Conservation (phyloP, 2,888 invertebrate species). For the Plagodis dolabraria region DNA sequence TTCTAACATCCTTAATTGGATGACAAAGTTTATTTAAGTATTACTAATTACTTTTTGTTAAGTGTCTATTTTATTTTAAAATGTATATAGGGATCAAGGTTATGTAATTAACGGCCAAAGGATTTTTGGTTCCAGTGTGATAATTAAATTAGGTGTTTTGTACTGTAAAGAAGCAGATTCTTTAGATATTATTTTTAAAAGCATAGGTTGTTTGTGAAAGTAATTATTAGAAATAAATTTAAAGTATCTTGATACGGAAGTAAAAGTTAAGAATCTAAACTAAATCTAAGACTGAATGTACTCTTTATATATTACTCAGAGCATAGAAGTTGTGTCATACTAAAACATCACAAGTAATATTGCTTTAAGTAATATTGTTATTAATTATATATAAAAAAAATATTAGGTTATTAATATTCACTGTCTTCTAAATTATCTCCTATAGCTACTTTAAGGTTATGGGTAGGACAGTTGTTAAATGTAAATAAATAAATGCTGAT, state of each 20-base stretch:
- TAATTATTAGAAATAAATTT: not conserved
- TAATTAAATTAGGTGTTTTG: conserved; percentile 17
- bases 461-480: conserved; percentile 33
- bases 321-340: no score
- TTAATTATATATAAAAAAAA: no score
- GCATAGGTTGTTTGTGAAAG: not conserved
- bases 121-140: conserved; percentile 42
- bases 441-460: conserved; percentile 34
- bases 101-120: conserved; percentile 31
- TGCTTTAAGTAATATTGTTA: no score
- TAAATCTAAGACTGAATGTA: conserved; percentile 23
- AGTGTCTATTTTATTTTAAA: no score
- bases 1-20: no score
- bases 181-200: not conserved
- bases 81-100: conserved; percentile 5
- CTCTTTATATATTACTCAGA: not conserved
- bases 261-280: not conserved
- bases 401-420: conserved; percentile 2
- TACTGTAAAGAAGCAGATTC: conserved; percentile 9
- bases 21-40: no score
- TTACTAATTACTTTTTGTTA: no score
- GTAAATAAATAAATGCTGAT: conserved; percentile 43
- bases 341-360: no score
- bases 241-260: no score
- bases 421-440: conserved; percentile 31